A percentile compares a stretch with the other conserved stretches of the same genome.
Conservation (phyloP, 2,113 vertebrate genomes). For the Dicentrarchus labrax region DNA sequence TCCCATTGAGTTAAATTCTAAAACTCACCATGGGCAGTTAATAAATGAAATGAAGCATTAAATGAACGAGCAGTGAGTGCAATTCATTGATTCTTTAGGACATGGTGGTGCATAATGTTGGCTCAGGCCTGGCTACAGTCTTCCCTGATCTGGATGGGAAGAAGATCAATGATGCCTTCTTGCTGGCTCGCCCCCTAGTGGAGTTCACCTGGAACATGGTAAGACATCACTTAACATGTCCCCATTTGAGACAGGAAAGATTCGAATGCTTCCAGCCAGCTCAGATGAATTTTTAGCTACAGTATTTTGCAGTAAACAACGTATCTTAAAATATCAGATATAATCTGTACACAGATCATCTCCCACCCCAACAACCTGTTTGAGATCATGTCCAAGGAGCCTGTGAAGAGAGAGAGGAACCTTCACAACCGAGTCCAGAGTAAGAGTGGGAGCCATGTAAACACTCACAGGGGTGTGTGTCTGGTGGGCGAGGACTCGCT, state of each 20-base stretch:
- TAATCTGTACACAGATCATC: slow-evolving; percentile 77
- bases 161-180: slow-evolving; percentile 84
- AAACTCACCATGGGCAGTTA: not conserved
- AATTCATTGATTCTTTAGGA: slow-evolving; percentile 67
- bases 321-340: not conserved
- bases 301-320: not conserved
- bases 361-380: slow-evolving; percentile 87
- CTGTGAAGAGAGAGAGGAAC: slow-evolving; percentile 85
- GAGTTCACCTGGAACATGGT: slow-evolving; percentile 88
- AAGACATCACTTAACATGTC: not conserved
- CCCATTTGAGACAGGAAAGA: not conserved
- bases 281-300: not conserved
- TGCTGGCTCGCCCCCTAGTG: slow-evolving; percentile 84
- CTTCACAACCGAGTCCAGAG: slow-evolving; percentile 86
- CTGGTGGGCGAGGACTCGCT: slow-evolving; percentile 36
- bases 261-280: not conserved
- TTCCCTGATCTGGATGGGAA: slow-evolving; percentile 86
- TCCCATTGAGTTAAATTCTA: not conserved
- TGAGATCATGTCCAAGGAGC: slow-evolving; percentile 87
- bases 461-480: slow-evolving; percentile 61
- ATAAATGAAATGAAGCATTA: not conserved
- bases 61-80: not conserved
- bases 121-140: slow-evolving; percentile 83
- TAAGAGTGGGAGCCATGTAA: slow-evolving; percentile 71
- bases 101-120: slow-evolving; percentile 86